phyloP scores from a whole-genome alignment of 1,140 invertebrate species.

The Drosophila sechellia region DNA sequence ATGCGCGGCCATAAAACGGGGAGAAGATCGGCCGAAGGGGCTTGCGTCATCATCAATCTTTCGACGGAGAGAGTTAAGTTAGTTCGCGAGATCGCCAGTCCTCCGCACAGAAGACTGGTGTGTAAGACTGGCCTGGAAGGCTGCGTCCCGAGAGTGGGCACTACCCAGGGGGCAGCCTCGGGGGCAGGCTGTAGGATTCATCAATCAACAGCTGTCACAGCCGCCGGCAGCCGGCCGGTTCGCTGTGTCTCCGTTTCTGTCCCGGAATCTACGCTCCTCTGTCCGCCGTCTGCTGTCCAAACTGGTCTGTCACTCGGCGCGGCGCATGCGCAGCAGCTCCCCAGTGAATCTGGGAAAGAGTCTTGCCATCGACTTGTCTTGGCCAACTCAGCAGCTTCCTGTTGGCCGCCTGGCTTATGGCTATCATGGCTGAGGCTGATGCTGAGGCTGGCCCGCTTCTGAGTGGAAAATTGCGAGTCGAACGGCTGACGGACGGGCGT shows the following conservation, averaged over 20 bases:
- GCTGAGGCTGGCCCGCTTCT: slow-evolving; percentile 29
- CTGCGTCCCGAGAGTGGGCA: background rate
- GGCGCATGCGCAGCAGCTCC: slow-evolving; percentile 63
- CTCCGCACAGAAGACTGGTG: slow-evolving; percentile 8
- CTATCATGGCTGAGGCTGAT: too few relatives aligned
- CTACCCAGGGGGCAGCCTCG: slow-evolving; percentile 43
- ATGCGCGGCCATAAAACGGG: slow-evolving; percentile 73
- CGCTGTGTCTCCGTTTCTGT: slow-evolving; percentile 27
- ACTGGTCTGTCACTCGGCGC: slow-evolving; percentile 59
- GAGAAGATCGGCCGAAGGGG: slow-evolving; percentile 39
- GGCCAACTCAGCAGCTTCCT: slow-evolving; percentile 6
- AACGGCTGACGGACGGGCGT: slow-evolving; percentile 43
- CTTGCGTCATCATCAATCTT: slow-evolving; percentile 80
- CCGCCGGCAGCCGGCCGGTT: slow-evolving; percentile 67
- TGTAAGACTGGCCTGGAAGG: background rate
- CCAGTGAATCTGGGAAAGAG: slow-evolving; percentile 5
- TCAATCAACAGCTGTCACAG: slow-evolving; percentile 81
- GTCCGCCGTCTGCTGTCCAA: slow-evolving; percentile 9
- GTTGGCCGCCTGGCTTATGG: slow-evolving; percentile 6
- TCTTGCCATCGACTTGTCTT: background rate
- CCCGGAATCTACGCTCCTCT: slow-evolving; percentile 9
- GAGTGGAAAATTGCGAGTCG: slow-evolving; percentile 73
- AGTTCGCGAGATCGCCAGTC: slow-evolving; percentile 35
- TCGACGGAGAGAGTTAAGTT: slow-evolving; percentile 15
- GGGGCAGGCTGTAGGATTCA: slow-evolving; percentile 76